phyloP scores from a whole-genome alignment of 2,888 invertebrate genomes.

The Leptopilina drosophilae region DNA sequence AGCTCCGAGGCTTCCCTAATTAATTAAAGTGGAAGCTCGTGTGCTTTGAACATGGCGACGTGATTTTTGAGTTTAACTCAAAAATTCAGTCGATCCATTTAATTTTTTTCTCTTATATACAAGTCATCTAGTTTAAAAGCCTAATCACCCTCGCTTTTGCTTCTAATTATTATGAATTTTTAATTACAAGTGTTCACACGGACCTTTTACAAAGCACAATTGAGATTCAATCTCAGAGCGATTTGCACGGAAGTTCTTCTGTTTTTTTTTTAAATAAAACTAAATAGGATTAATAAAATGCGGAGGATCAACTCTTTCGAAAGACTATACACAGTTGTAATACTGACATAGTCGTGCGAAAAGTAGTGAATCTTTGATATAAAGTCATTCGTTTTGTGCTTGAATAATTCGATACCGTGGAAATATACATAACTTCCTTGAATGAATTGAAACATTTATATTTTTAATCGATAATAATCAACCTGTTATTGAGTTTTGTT shows the following conservation, averaged over 20 bases:
- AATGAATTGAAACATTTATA: too few species aligned
- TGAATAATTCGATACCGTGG: neutral
- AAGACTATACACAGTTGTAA: constrained; percentile 2
- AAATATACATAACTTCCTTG: neutral
- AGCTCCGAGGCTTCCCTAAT: constrained; percentile 59
- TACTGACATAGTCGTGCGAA: constrained; percentile 19
- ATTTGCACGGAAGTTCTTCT: constrained; percentile 33
- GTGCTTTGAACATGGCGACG: constrained; percentile 38
- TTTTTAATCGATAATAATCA: constrained; percentile 51
- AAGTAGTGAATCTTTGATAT: constrained; percentile 1
- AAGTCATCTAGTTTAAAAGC: constrained; percentile 8
- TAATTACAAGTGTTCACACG: neutral
- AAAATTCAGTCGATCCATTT: constrained; percentile 49
- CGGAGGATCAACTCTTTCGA: constrained; percentile 25
- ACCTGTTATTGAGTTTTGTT: constrained; percentile 40
- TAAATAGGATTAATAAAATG: constrained; percentile 6
- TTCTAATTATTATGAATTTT: neutral
- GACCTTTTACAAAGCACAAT: constrained; percentile 6
- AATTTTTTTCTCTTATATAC: constrained; percentile 20
- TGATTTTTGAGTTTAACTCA: constrained; percentile 46
- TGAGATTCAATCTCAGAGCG: constrained; percentile 29
- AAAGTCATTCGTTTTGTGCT: constrained; percentile 23
- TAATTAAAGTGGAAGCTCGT: constrained; percentile 55
- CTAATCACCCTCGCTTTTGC: constrained; percentile 15
- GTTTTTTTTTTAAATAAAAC: neutral